Base-by-base conservation (phyloP, 2,888 invertebrate genomes). In the Zonitis immaculata region DNA sequence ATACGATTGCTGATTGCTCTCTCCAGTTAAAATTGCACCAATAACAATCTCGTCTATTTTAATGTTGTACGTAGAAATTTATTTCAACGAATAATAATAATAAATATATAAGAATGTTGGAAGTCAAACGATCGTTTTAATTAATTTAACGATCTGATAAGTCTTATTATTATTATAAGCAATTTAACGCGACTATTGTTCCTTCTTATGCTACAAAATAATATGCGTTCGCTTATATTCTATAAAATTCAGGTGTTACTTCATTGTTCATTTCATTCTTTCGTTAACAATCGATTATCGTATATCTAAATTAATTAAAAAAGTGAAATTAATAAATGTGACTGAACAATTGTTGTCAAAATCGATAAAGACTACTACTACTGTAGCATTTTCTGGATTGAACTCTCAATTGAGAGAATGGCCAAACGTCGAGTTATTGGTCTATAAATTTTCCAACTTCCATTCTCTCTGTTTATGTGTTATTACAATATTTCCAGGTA, bases 1-100 rank as follows among this genome's bases (percentile, higher is more conserved):
- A 64, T n/a, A n/a, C 69, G 66, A 70, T 68, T 66, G 68, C 69
- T 70, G 69, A 71, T 71, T 69, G 65, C 66, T 65, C 55, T 59
- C 61, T n/a, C n/a, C 58, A 59, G 59, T 61, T 62, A 57, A 63
- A 67, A 68, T 66, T 67, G 67, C 67, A 61, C 68, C 66, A 69
- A 70, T 70, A 70, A 71, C 70, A 69, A 69, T 69, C 66, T 62
- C 59, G 65, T 51, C 61, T 59, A 66, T 66, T 70, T 69, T 66
- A 69, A 69, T 68, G 67, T 67, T 66, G 63, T 32, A 9, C 35
- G 18, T 18, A 63, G 60, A 60, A 65, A 69, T 69, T 67, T 68
- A 69, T 70, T 69, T 66, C 61, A 35, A 18, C 35, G 18, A 18
- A 18, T 18, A 16, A 16, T 9, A 35, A 32, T 7, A 54, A 51